phyloP scores from a whole-genome alignment of 1,140 invertebrate genomes.

The Drosophila ficusphila region DNA sequence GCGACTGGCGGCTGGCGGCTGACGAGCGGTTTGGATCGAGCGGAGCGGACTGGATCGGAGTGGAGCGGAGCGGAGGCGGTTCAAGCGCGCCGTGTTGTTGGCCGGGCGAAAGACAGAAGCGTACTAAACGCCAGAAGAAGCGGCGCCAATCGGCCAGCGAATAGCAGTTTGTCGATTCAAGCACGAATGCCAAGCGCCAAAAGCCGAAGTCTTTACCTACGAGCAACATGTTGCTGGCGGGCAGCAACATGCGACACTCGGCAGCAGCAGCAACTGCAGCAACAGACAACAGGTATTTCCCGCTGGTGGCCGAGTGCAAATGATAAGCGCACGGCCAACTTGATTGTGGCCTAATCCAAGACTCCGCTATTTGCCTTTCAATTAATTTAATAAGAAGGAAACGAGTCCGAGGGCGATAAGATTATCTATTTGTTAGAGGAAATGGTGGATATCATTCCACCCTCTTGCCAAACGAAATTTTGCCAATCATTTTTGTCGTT shows the following conservation, averaged over 20 bases:
- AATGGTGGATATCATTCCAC: constrained; percentile 2
- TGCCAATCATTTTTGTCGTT: constrained; percentile 62
- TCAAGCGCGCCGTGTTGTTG: constrained; percentile 64
- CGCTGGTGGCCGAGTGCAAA: background rate
- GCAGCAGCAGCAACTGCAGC: constrained; percentile 36
- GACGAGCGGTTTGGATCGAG: background rate
- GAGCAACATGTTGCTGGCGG: constrained; percentile 25
- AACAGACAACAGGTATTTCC: constrained; percentile 55
- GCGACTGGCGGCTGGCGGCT: background rate
- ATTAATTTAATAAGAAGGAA: constrained; percentile 71
- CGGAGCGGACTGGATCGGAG: background rate
- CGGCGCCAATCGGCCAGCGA: constrained; percentile 37
- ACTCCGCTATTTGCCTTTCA: constrained; percentile 40
- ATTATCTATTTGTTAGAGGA: constrained; percentile 37
- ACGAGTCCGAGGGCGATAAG: constrained; percentile 42
- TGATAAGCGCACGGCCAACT: constrained; percentile 39
- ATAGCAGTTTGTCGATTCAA: constrained; percentile 26
- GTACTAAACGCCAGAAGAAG: constrained; percentile 49
- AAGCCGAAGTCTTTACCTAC: background rate
- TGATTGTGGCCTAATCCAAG: constrained; percentile 44
- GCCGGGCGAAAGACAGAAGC: constrained; percentile 62
- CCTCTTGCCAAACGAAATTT: too few relatives aligned
- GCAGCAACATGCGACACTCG: constrained; percentile 2
- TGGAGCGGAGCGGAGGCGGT: constrained; percentile 24
- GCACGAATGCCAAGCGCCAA: background rate